Evolutionary conservation across 1,140 invertebrate species (phyloP).

Genomic region (Hypsibius dujardini): DNA sequence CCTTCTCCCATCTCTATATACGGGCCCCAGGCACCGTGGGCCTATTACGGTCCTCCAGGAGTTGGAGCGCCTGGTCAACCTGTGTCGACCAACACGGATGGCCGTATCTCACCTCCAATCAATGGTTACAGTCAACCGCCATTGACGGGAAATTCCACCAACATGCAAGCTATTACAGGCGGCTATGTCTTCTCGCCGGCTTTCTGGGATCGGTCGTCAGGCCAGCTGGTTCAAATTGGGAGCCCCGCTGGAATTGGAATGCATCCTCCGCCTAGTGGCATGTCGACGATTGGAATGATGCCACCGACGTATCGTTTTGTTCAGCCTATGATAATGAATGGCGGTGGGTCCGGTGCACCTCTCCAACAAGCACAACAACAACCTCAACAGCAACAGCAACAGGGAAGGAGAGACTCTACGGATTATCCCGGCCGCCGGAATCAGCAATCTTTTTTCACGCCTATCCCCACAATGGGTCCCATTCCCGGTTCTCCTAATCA

Average conservation of each 20-base stretch:
- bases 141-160: neutral
- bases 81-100: too few species aligned
- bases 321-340: neutral
- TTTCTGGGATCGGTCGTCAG: conserved; percentile 3
- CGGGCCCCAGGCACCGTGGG: too few species aligned
- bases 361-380: conserved; percentile 5
- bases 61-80: too few species aligned
- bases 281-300: neutral
- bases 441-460: neutral
- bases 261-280: neutral
- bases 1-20: too few species aligned
- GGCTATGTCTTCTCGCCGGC: neutral
- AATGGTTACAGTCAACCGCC: too few species aligned
- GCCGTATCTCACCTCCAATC: too few species aligned
- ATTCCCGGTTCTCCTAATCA: neutral
- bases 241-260: neutral
- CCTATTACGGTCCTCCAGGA: too few species aligned
- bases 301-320: neutral
- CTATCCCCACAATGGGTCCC: conserved; percentile 1
- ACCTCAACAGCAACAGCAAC: neutral
- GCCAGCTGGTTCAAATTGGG: neutral
- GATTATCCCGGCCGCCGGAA: neutral
- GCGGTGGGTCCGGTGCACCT: neutral
- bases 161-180: conserved; percentile 9
- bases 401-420: neutral